Evolutionary conservation across 2,888 invertebrate species (phyloP), one percentile per base, ranked within the genome.

Genomic region (Eupithecia pulchellata): DNA sequence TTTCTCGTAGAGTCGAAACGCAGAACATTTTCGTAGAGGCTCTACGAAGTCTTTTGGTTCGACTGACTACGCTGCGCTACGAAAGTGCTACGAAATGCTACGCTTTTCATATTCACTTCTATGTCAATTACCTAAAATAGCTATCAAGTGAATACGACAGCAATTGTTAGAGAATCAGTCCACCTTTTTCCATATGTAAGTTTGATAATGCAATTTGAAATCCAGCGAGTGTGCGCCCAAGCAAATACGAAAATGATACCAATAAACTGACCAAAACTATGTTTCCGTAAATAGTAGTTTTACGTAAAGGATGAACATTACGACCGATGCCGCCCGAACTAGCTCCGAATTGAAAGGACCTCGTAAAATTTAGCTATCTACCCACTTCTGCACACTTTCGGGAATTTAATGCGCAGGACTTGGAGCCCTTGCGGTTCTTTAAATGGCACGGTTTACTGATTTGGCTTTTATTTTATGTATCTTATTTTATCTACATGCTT

Each of bases 341-440:
- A 69, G 69, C 73, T 75, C 71, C 32, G 71, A 75, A 75, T 75
- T 73, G 75, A 75, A 77, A 68, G 65, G 77, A 36, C 34, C 62
- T 66, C 76, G 66, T 77, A 75, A 77, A 72, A 75, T 77, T 77
- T 72, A 68, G 75, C 71, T 74, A 74, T 74, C 77, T 17, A 39
- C 39, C 39, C 17, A 39, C 39, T 39, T 39, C 39, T 17, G 39
- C 39, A 17, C 73, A 72, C 72, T 75, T 74, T 75, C 69, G 72
- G 64, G 52, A 66, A 74, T 74, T 72, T 74, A 72, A 74, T 69
- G 63, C 63, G 68, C 68, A 47, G 39, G 39, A 4, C 2, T 39
- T 39, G 34, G 11, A n/a, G n/a, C n/a, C n/a, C n/a, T n/a, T n/a
- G n/a, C n/a, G n/a, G 34, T 36, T 13, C 34, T 32, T 8, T 32